Conservation (phyloP, 2,888 invertebrate genomes). For the Drosophila helvetica region DNA sequence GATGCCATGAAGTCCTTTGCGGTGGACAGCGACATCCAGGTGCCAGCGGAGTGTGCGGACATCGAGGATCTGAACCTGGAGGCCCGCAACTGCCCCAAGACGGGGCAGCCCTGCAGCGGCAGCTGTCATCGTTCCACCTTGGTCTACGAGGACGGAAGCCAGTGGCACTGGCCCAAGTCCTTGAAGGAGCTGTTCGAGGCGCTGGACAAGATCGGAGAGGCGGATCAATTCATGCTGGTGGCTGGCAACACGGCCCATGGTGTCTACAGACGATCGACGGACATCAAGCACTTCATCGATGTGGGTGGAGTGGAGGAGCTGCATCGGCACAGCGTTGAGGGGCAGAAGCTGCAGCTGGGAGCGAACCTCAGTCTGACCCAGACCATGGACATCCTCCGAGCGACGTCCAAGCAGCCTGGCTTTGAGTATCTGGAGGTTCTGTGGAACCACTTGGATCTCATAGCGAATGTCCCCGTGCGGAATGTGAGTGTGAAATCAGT, state of each 20-base stretch:
- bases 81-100: constrained; percentile 79
- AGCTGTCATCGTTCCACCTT: constrained; percentile 58
- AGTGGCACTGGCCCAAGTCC: constrained; percentile 79
- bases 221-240: constrained; percentile 86
- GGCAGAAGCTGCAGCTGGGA: constrained; percentile 70
- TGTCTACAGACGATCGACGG: constrained; percentile 82
- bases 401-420: constrained; percentile 80
- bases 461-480: constrained; percentile 88
- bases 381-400: constrained; percentile 83
- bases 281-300: constrained; percentile 86
- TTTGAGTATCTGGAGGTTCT: constrained; percentile 85
- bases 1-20: constrained; percentile 92
- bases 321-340: constrained; percentile 82
- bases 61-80: constrained; percentile 83
- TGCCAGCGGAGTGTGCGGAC: constrained; percentile 84
- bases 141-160: constrained; percentile 64
- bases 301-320: constrained; percentile 86
- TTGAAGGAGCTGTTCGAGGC: constrained; percentile 65
- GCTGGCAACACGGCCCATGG: constrained; percentile 92
- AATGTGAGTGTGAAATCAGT: constrained; percentile 85
- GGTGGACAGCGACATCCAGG: constrained; percentile 85
- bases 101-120: constrained; percentile 80
- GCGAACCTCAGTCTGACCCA: constrained; percentile 85
- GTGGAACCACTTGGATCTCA: constrained; percentile 86
- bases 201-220: constrained; percentile 78